A percentile compares a stretch with the other conserved stretches of the same genome.
These are phyloP conservation scores for Nothobranchius kuhntae DNA, from an alignment of 2,113 vertebrate species.

Conservation along the genomic window DNA sequence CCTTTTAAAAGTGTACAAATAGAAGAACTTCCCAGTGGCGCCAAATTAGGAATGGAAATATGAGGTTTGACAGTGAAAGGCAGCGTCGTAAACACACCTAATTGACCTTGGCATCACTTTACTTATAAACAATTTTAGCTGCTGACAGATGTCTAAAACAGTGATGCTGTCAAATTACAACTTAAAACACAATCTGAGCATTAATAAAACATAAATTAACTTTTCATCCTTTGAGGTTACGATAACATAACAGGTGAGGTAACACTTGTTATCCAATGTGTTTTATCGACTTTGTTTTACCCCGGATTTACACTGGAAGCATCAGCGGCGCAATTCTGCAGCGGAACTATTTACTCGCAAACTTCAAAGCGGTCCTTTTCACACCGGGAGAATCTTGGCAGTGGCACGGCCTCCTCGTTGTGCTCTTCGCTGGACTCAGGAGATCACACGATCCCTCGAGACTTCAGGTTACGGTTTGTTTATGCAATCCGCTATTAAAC, in stretches of 20 bases:
- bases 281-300: slow-evolving; percentile 9
- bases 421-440: too few relatives aligned
- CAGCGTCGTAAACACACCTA: slow-evolving; percentile 45
- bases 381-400: too few relatives aligned
- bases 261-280: not conserved
- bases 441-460: too few relatives aligned
- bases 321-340: too few relatives aligned
- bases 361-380: too few relatives aligned
- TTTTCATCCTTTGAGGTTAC: slow-evolving; percentile 18
- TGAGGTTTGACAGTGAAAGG: slow-evolving; percentile 40
- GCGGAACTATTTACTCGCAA: too few relatives aligned
- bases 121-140: slow-evolving; percentile 32
- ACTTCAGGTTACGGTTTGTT: too few relatives aligned
- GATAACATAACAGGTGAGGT: too few relatives aligned
- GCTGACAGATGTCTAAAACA: slow-evolving; percentile 21
- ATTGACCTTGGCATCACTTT: slow-evolving; percentile 39
- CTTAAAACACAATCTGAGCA: slow-evolving; percentile 36
- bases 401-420: too few relatives aligned
- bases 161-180: slow-evolving; percentile 40
- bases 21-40: not conserved
- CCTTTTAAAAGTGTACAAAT: too few relatives aligned
- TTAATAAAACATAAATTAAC: slow-evolving; percentile 24
- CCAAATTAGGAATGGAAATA: slow-evolving; percentile 20
- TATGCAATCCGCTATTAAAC: too few relatives aligned
- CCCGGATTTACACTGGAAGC: too few relatives aligned